Percentiles rank a stretch among this genome's conserved stretches.
Conservation (phyloP, 2,888 invertebrate genomes). For the Lasioglossum morio region DNA sequence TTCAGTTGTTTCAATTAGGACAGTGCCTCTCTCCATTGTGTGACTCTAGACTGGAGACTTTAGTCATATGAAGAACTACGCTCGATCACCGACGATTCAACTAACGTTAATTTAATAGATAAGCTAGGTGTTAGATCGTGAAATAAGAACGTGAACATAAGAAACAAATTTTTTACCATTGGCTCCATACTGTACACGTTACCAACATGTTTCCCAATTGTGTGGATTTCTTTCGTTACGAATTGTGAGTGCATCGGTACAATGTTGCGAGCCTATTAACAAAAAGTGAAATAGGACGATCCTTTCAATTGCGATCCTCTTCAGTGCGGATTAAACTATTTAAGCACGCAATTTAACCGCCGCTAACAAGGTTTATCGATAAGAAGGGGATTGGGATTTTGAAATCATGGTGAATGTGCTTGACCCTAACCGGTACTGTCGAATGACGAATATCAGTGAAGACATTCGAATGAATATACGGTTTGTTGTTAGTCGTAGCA, state of each 20-base stretch:
- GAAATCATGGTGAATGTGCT: constrained; percentile 42
- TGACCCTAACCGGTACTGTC: constrained; percentile 40
- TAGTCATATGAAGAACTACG: constrained; percentile 32
- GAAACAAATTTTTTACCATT: constrained; percentile 47
- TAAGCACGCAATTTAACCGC: constrained; percentile 4
- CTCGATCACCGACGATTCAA: constrained; percentile 47
- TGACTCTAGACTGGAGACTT: constrained; percentile 44
- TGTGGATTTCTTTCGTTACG: constrained; percentile 31
- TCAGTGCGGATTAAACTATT: constrained; percentile 28
- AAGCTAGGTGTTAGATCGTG: constrained; percentile 45
- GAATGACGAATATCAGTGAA: constrained; percentile 49
- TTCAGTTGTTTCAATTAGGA: constrained; percentile 34
- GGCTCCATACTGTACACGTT: constrained; percentile 30
- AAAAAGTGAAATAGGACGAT: constrained; percentile 27
- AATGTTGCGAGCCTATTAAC: constrained; percentile 42
- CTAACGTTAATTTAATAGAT: constrained; percentile 59
- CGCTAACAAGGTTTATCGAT: constrained; percentile 14
- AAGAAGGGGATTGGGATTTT: constrained; percentile 37
- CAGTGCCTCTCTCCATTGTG: constrained; percentile 33
- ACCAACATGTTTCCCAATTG: constrained; percentile 26
- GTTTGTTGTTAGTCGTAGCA: constrained; percentile 73
- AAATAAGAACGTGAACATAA: constrained; percentile 43
- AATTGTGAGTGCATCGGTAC: constrained; percentile 41
- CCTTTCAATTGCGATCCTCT: constrained; percentile 43
- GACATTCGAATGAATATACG: constrained; percentile 63